Evolutionary conservation across 1,140 invertebrate genomes (phyloP).

Genomic region (Bathynomus jamesi): DNA sequence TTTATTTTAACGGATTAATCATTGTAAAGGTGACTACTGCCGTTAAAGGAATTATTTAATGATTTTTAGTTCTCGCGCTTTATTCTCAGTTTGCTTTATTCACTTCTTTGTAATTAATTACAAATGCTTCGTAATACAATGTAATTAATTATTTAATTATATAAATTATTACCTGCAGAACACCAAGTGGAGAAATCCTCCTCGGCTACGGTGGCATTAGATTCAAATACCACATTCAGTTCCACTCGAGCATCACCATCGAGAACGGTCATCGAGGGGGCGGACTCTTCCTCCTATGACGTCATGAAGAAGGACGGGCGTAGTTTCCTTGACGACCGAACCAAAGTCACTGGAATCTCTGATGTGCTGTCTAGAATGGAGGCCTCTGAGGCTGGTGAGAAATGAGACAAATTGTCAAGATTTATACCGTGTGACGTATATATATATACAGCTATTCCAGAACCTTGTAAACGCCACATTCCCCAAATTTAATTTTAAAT

Average conservation of each 20-base stretch:
- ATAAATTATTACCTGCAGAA: too few species aligned
- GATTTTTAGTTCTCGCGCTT: too few species aligned
- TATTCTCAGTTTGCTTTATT: too few species aligned
- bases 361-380: slow-evolving; percentile 66
- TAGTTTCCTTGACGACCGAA: slow-evolving; percentile 57
- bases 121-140: too few species aligned
- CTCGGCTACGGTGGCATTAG: not conserved
- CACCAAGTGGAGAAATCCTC: not conserved
- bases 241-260: not conserved
- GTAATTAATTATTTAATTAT: too few species aligned
- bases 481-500: not conserved
- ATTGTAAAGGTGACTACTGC: too few species aligned
- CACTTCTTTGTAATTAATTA: too few species aligned
- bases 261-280: not conserved
- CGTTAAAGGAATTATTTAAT: too few species aligned
- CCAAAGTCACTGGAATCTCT: slow-evolving; percentile 59
- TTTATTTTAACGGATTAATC: too few species aligned
- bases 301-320: too few species aligned
- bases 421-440: not conserved
- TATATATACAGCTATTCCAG: not conserved
- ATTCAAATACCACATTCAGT: not conserved
- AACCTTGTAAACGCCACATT: too few species aligned
- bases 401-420: not conserved
- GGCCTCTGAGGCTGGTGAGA: slow-evolving; percentile 57
- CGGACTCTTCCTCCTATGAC: not conserved